A percentile compares a stretch with the other conserved stretches of the same genome.
Evolutionary conservation across 2,797 vertebrate species (phyloP).

Genomic region (Florisuga fusca): DNA sequence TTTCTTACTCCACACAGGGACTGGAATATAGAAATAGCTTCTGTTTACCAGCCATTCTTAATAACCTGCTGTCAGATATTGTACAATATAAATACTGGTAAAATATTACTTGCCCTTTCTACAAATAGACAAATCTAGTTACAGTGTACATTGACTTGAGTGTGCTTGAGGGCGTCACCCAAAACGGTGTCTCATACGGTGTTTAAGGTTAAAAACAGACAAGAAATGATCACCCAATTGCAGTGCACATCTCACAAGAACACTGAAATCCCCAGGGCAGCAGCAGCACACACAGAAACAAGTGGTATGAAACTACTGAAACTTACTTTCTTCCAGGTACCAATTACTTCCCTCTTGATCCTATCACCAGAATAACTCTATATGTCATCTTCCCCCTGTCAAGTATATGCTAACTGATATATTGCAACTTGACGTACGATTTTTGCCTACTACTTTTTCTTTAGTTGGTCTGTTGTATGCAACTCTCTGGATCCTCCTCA

Average conservation of each 20-base stretch:
- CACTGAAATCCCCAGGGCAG: background rate
- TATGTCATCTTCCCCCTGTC: background rate
- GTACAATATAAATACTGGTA: background rate
- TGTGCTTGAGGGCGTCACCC: background rate
- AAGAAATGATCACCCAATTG: background rate
- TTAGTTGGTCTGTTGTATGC: background rate
- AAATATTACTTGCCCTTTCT: background rate
- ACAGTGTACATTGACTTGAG: background rate
- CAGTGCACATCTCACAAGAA: background rate
- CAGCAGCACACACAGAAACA: background rate
- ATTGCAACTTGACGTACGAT: background rate
- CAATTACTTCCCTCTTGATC: background rate
- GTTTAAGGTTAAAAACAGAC: background rate
- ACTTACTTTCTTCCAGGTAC: background rate
- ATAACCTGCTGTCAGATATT: background rate
- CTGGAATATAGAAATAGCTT: background rate
- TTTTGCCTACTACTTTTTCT: background rate
- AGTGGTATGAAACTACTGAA: background rate
- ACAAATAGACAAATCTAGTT: background rate
- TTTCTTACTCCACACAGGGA: background rate
- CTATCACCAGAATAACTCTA: background rate
- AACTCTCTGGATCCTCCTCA: background rate
- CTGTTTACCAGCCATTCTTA: background rate
- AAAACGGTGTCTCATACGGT: background rate
- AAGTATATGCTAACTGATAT: background rate